These are phyloP conservation scores for Acleris emargana DNA, from an alignment of 2,888 invertebrate genomes.

Conservation along the genomic window DNA sequence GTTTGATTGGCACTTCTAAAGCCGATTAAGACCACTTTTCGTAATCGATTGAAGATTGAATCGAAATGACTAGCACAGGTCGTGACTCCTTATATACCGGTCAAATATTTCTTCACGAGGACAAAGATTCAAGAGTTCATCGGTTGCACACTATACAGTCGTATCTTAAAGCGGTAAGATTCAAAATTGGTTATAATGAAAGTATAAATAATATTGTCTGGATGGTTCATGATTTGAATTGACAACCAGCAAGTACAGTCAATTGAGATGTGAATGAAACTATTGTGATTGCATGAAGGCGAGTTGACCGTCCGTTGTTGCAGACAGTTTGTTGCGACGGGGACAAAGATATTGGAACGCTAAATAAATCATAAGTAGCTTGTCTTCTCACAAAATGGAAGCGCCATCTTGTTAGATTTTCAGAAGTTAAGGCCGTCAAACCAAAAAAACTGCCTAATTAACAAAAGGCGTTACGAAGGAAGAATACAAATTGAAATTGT, in stretches of 20 bases:
- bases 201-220: slow-evolving; percentile 40
- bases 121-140: slow-evolving; percentile 26
- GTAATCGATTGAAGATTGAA: slow-evolving; percentile 54
- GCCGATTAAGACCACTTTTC: slow-evolving; percentile 52
- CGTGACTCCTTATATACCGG: slow-evolving; percentile 53
- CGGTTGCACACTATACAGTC: not conserved
- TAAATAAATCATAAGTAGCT: slow-evolving; percentile 17
- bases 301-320: slow-evolving; percentile 17
- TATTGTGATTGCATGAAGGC: slow-evolving; percentile 58
- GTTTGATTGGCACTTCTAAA: slow-evolving; percentile 37
- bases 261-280: slow-evolving; percentile 69
- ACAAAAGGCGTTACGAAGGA: slow-evolving; percentile 32
- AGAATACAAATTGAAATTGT: slow-evolving; percentile 33
- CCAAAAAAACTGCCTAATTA: slow-evolving; percentile 24
- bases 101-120: slow-evolving; percentile 53
- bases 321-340: slow-evolving; percentile 44
- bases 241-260: slow-evolving; percentile 58
- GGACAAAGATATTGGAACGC: not conserved
- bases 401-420: slow-evolving; percentile 20
- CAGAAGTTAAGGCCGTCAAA: slow-evolving; percentile 24
- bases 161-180: slow-evolving; percentile 12
- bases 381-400: slow-evolving; percentile 8
- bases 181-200: slow-evolving; percentile 17
- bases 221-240: slow-evolving; percentile 57
- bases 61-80: slow-evolving; percentile 48